These are phyloP conservation scores for Siniperca undulata DNA, from an alignment of 2,797 vertebrate genomes.

Conservation along the genomic window DNA sequence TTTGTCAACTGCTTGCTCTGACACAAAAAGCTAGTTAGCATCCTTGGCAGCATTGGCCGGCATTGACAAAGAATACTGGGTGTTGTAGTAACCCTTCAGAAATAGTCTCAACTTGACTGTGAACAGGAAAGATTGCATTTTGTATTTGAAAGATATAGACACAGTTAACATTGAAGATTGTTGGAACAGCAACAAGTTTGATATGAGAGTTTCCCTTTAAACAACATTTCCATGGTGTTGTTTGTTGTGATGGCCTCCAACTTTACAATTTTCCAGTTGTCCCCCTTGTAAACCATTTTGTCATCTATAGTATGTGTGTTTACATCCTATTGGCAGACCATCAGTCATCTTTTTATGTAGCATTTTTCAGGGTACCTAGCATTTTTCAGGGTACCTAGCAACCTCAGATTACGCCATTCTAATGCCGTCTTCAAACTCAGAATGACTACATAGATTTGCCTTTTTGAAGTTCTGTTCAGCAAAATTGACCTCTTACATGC, in stretches of 20 bases:
- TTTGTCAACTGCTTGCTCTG: slow-evolving; percentile 21
- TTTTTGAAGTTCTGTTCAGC: slow-evolving; percentile 41
- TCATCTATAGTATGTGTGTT: slow-evolving; percentile 28
- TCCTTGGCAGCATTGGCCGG: slow-evolving; percentile 29
- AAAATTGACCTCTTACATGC: slow-evolving; percentile 26
- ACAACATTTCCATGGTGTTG: neutral
- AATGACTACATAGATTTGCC: slow-evolving; percentile 41
- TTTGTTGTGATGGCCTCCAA: slow-evolving; percentile 17
- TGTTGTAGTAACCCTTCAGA: slow-evolving; percentile 40
- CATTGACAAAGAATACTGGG: slow-evolving; percentile 33
- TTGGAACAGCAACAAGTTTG: slow-evolving; percentile 14
- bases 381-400: slow-evolving; percentile 29
- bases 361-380: slow-evolving; percentile 41
- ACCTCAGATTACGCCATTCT: slow-evolving; percentile 27
- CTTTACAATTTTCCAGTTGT: slow-evolving; percentile 28
- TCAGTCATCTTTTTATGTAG: slow-evolving; percentile 32
- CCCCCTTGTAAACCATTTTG: slow-evolving; percentile 6
- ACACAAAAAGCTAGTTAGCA: slow-evolving; percentile 18
- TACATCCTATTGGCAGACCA: slow-evolving; percentile 42
- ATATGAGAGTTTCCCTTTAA: slow-evolving; percentile 2
- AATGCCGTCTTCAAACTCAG: slow-evolving; percentile 43
- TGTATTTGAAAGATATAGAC: neutral
- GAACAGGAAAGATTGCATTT: slow-evolving; percentile 10
- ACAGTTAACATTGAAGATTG: slow-evolving; percentile 4
- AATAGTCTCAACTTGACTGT: neutral